Evolutionary conservation across 2,888 invertebrate genomes (phyloP), one percentile per base, ranked within the genome.

Genomic region (Epinotia brunnichana): DNA sequence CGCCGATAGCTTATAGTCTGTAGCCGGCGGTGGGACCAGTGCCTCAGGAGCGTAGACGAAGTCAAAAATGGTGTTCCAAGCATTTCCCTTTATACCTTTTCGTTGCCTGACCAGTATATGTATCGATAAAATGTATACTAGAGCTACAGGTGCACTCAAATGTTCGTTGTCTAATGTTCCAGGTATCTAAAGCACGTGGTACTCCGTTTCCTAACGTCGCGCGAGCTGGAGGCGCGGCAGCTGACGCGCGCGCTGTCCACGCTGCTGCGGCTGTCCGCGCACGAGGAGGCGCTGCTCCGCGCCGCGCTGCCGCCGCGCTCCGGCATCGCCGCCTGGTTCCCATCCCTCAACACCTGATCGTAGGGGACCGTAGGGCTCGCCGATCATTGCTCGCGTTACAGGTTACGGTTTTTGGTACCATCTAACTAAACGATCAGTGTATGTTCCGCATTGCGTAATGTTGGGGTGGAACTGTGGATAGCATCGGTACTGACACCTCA

Each of bases 241-340:
- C 92, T 98, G 82, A 97, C 98, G 15, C 95, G 97, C 82, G 98
- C 98, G 0, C 96, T 98, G 2, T 95, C 98, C 0, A 96, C 97
- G 0, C 90, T 98, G 69, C 93, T 98, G 41, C 95, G 97, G 75
- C 96, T 98, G 76, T 96, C 96, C 0, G 95, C 96, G 24, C 98
- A 98, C 82, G 98, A 98, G 88, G 98, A 98, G 83, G 95, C 96
- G 80, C 88, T 98, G 10, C 94, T 98, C 9, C 95, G 96, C 68
- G 96, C 97, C 79, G 97, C 97, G 0, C 86, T 97, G 74, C 87
- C 96, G 89, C 88, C 90, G 2, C 85, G 91, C 39, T 62, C 84
- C 11, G 89, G 88, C 3, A 76, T 90, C 70, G 82, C 88, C 74
- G 87, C 87, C 75, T 93, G 90, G 91, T 86, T 90, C 79, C 90